phyloP scores from a whole-genome alignment of 2,888 invertebrate genomes.

The Papilio protenor region DNA sequence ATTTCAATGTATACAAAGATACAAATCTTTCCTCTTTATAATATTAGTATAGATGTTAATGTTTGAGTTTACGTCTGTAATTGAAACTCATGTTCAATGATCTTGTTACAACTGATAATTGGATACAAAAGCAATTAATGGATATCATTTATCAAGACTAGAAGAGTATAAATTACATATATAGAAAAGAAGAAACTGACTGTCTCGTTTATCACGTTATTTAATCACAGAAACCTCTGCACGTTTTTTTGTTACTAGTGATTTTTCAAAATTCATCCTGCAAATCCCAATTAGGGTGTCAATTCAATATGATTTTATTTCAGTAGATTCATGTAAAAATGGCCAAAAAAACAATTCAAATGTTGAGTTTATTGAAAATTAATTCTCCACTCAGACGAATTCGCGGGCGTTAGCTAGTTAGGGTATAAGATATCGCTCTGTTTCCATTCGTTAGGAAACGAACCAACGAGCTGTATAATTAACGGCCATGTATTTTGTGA shows the following conservation, averaged over 20 bases:
- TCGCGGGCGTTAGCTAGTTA: not conserved
- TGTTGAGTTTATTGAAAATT: not conserved
- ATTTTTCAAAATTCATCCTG: no score
- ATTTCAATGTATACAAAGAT: no score
- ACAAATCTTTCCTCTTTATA: no score
- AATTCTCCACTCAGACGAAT: not conserved
- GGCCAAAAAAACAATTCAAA: not conserved
- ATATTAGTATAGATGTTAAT: not conserved
- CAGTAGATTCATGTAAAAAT: not conserved
- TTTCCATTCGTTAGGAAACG: slow-evolving; percentile 16
- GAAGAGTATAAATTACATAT: not conserved
- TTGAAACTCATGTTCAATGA: not conserved
- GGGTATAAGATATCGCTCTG: slow-evolving; percentile 8
- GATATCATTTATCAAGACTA: not conserved
- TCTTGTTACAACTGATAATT: not conserved
- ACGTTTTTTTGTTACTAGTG: no score
- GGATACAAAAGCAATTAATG: slow-evolving; percentile 6
- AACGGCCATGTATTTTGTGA: slow-evolving; percentile 38
- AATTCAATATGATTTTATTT: no score
- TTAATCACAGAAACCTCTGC: no score
- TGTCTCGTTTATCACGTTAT: no score
- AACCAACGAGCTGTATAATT: slow-evolving; percentile 39
- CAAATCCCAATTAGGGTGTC: no score
- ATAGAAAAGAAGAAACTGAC: not conserved
- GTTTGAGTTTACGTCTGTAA: not conserved